Conservation (phyloP, 2,797 vertebrate species). For the Acipenser oxyrinchus region DNA sequence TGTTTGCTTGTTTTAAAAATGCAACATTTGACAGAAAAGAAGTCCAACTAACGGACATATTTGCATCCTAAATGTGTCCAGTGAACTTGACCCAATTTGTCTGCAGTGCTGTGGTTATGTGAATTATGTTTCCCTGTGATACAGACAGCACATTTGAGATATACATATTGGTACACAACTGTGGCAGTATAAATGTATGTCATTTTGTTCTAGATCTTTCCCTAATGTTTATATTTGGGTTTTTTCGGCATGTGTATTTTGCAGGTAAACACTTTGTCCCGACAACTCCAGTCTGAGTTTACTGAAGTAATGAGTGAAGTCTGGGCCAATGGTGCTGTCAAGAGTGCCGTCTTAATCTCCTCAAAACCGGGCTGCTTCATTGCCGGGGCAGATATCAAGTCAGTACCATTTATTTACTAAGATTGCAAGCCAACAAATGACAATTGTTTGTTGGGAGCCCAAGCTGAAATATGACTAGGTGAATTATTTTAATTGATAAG, state of each 20-base stretch:
- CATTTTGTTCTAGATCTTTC: neutral
- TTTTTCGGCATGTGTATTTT: constrained; percentile 15
- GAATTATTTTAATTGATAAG: too few species aligned
- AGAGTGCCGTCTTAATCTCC: constrained; percentile 84
- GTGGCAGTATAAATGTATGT: too few species aligned
- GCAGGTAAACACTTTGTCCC: constrained; percentile 87
- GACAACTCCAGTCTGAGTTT: constrained; percentile 72
- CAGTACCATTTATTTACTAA: constrained; percentile 34
- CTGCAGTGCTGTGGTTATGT: too few species aligned
- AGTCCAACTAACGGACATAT: too few species aligned
- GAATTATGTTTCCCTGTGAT: too few species aligned
- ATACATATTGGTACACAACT: too few species aligned
- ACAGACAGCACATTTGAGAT: constrained; percentile 2
- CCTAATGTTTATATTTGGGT: neutral
- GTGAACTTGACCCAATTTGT: constrained; percentile 23
- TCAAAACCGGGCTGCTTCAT: constrained; percentile 92
- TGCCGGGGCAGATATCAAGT: constrained; percentile 93
- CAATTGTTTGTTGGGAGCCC: too few species aligned
- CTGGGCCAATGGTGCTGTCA: constrained; percentile 67
- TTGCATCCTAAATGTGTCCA: constrained; percentile 29
- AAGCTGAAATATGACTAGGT: too few species aligned
- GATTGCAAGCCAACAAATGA: too few species aligned
- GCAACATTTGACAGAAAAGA: too few species aligned
- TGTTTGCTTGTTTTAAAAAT: constrained; percentile 14
- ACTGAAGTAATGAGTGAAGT: constrained; percentile 77